These are phyloP conservation scores for Clitarchus hookeri DNA, from an alignment of 2,888 invertebrate species.

Conservation along the genomic window DNA sequence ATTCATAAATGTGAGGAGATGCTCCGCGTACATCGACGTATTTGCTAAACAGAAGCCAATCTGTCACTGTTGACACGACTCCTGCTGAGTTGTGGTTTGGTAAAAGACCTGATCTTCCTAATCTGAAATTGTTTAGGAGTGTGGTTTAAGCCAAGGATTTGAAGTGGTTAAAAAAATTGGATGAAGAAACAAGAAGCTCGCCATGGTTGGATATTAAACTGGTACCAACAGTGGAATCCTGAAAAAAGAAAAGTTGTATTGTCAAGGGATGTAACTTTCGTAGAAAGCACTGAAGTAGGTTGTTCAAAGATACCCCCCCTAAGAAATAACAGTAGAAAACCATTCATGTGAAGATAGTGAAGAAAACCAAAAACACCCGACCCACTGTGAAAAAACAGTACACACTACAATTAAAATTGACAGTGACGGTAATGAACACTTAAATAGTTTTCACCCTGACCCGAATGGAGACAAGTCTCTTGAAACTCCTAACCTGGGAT, in stretches of 20 bases:
- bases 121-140: not conserved
- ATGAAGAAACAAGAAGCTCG: not conserved
- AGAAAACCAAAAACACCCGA: not conserved
- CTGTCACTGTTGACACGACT: not conserved
- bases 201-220: not conserved
- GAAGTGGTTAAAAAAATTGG: not conserved
- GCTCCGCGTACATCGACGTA: not conserved
- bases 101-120: not conserved
- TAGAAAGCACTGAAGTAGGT: not conserved
- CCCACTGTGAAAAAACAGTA: not conserved
- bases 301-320: not conserved
- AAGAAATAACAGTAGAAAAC: not conserved
- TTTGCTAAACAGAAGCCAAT: not conserved
- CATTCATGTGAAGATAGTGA: not conserved
- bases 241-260: not conserved
- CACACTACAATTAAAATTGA: not conserved
- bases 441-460: not conserved
- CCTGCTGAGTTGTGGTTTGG: not conserved
- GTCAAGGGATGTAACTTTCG: not conserved
- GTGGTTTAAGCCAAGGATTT: not conserved
- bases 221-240: not conserved
- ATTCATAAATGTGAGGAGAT: not conserved
- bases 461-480: not conserved
- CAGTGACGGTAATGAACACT: not conserved
- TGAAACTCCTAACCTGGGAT: not conserved